Percentiles rank a stretch among this genome's conserved stretches.
Conservation (phyloP, 2,797 vertebrate genomes). For the Catostomus latipinnis region DNA sequence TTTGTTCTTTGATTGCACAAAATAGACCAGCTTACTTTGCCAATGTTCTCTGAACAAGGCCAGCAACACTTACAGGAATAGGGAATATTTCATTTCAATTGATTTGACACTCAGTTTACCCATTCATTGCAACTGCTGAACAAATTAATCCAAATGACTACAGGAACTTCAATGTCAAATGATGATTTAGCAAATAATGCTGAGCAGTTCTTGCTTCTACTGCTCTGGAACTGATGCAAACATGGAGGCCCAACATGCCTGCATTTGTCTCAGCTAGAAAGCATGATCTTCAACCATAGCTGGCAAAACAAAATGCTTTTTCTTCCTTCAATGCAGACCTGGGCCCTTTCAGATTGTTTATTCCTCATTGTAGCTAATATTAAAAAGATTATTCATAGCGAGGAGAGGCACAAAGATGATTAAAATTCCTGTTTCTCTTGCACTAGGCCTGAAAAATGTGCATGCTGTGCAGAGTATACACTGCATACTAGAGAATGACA, state of each 20-base stretch:
- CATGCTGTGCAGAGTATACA: background rate
- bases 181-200: conserved; percentile 13
- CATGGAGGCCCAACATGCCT: background rate
- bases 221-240: background rate
- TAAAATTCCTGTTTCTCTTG: conserved; percentile 78
- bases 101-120: conserved; percentile 31
- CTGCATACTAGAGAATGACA: too few relatives aligned
- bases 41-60: conserved; percentile 9
- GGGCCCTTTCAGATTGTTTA: conserved; percentile 71
- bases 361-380: conserved; percentile 76
- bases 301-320: too few relatives aligned
- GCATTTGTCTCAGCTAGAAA: background rate
- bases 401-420: conserved; percentile 79
- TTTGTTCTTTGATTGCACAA: conserved; percentile 33
- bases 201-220: conserved; percentile 1
- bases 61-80: conserved; percentile 28
- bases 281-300: conserved; percentile 13
- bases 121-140: background rate
- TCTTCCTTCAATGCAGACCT: conserved; percentile 26
- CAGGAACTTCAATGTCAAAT: background rate
- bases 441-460: conserved; percentile 61
- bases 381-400: conserved; percentile 77
- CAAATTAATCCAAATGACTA: background rate
- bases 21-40: conserved; percentile 18
- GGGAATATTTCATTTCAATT: conserved; percentile 14